Evolutionary conservation across 2,797 vertebrate species (phyloP).

Genomic region (Trematomus bernacchii): DNA sequence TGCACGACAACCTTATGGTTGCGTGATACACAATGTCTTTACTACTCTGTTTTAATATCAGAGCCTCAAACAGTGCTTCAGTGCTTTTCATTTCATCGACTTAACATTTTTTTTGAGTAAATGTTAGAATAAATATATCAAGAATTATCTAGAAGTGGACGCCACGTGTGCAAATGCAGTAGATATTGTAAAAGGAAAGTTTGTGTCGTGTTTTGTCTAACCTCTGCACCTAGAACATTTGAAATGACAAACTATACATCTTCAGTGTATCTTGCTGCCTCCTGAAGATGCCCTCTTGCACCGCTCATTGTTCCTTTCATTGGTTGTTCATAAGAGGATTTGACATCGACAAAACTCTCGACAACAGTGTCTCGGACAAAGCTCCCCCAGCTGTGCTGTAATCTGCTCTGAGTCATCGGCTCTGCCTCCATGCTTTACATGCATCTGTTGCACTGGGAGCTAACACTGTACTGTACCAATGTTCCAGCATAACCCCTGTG

Average conservation of each 20-base stretch:
- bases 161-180: background rate
- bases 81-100: no score
- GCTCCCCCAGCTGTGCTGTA: constrained; percentile 42
- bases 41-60: no score
- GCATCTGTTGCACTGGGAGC: constrained; percentile 30
- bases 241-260: background rate
- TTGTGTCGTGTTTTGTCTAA: background rate
- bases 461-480: constrained; percentile 4
- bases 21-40: no score
- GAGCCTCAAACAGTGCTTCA: no score
- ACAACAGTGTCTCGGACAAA: constrained; percentile 16
- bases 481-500: constrained; percentile 24
- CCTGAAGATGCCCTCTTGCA: background rate
- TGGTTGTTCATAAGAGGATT: constrained; percentile 5
- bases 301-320: constrained; percentile 14
- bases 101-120: no score
- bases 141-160: background rate
- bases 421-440: constrained; percentile 32
- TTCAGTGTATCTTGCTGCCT: background rate
- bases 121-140: no score
- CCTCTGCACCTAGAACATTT: background rate
- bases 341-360: constrained; percentile 26
- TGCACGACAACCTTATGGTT: no score
- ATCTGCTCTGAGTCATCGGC: constrained; percentile 41
- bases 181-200: background rate